Conservation (phyloP, 2,797 vertebrate genomes). For the Chanos chanos region DNA sequence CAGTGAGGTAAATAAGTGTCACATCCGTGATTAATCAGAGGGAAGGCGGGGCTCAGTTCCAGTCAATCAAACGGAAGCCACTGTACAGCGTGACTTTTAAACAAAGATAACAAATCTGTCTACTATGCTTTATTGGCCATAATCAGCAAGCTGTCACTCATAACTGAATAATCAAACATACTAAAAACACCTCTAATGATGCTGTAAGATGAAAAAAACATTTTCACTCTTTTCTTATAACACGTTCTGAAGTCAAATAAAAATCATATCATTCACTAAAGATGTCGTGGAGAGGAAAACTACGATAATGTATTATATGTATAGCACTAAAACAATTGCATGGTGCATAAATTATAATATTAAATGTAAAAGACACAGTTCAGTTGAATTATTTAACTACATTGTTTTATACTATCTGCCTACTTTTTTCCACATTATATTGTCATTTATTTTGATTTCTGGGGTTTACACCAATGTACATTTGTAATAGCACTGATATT, state of each 20-base stretch:
- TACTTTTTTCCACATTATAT: slow-evolving; percentile 35
- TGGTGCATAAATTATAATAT: slow-evolving; percentile 69
- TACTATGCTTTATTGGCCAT: slow-evolving; percentile 59
- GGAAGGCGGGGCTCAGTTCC: slow-evolving; percentile 45
- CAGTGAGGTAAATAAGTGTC: slow-evolving; percentile 65
- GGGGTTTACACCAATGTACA: slow-evolving; percentile 68
- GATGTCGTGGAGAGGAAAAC: slow-evolving; percentile 58
- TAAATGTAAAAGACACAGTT: slow-evolving; percentile 72
- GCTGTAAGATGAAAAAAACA: slow-evolving; percentile 46
- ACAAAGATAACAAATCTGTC: slow-evolving; percentile 62
- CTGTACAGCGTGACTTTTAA: slow-evolving; percentile 79
- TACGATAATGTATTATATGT: slow-evolving; percentile 76
- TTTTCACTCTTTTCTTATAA: slow-evolving; percentile 61
- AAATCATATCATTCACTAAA: slow-evolving; percentile 42
- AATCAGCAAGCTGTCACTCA: slow-evolving; percentile 52
- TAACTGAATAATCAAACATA: slow-evolving; percentile 48
- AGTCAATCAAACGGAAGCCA: slow-evolving; percentile 65
- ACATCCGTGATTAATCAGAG: too few species aligned
- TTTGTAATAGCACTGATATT: slow-evolving; percentile 67
- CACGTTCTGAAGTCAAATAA: slow-evolving; percentile 22
- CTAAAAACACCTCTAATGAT: slow-evolving; percentile 47
- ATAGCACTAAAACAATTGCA: slow-evolving; percentile 76
- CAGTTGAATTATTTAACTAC: slow-evolving; percentile 64
- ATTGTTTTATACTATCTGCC: slow-evolving; percentile 48
- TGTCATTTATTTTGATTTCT: slow-evolving; percentile 49